Evolutionary conservation across 2,888 invertebrate genomes (phyloP).

Genomic region (Athalia cordata): DNA sequence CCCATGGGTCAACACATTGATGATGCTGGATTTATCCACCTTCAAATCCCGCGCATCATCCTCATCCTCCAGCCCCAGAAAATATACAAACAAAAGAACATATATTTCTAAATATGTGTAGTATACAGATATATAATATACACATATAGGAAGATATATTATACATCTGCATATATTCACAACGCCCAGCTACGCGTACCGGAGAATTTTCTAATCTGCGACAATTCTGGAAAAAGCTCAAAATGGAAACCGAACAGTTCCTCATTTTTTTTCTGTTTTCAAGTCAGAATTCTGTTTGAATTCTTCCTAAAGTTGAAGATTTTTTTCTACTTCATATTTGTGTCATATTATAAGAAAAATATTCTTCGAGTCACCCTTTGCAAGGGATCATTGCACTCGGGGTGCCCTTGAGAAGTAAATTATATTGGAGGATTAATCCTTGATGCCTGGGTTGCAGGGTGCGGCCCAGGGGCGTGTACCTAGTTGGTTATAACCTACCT

Average conservation of each 20-base stretch:
- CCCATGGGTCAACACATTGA: constrained; percentile 40
- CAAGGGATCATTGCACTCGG: constrained; percentile 17
- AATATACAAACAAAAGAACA: constrained; percentile 30
- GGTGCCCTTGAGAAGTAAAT: constrained; percentile 27
- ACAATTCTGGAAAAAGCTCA: background rate
- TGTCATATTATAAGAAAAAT: background rate
- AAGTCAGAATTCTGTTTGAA: too few relatives aligned
- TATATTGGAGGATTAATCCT: constrained; percentile 42
- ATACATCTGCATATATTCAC: too few relatives aligned
- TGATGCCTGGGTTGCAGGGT: constrained; percentile 47
- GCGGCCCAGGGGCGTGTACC: constrained; percentile 55
- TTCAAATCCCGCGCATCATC: background rate
- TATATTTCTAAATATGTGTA: background rate
- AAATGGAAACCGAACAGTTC: too few relatives aligned
- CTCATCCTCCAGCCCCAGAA: too few relatives aligned
- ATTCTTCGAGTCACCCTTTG: background rate
- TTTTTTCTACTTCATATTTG: background rate
- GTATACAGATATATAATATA: too few relatives aligned
- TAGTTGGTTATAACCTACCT: constrained; percentile 38
- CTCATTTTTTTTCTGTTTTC: too few relatives aligned
- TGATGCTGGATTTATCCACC: background rate
- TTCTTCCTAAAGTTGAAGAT: too few relatives aligned
- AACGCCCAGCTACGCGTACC: too few relatives aligned
- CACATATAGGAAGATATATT: too few relatives aligned
- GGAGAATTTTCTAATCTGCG: constrained; percentile 12